These are phyloP conservation scores for Acrossocheilus fasciatus DNA, from an alignment of 2,797 vertebrate species.

Conservation along the genomic window DNA sequence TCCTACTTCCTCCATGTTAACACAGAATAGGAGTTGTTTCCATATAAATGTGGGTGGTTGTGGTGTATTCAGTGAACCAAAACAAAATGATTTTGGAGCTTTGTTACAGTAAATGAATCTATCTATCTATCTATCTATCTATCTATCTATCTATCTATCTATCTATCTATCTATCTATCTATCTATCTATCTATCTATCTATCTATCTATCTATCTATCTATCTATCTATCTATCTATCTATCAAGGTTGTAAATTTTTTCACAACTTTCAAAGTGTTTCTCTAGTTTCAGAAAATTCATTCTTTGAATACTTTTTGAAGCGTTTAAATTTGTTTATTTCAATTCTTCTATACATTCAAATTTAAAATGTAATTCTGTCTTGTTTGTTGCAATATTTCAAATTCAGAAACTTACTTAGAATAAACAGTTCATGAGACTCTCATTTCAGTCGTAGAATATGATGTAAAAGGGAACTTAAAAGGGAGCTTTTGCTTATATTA, in stretches of 20 bases:
- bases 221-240: neutral
- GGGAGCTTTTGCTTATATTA: slow-evolving; percentile 2
- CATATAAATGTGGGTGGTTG: neutral
- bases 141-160: neutral
- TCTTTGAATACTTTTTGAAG: neutral
- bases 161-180: neutral
- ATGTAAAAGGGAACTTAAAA: slow-evolving; percentile 2
- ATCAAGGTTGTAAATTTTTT: neutral
- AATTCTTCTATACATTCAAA: neutral
- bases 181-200: neutral
- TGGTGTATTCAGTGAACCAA: neutral
- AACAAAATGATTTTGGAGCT: neutral
- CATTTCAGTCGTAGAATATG: neutral
- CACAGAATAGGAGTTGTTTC: neutral
- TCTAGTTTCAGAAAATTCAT: neutral
- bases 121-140: neutral
- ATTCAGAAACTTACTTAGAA: neutral
- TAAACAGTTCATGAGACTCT: neutral
- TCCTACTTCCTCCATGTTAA: neutral
- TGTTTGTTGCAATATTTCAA: neutral
- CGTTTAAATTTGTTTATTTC: neutral
- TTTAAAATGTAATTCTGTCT: neutral
- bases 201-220: neutral
- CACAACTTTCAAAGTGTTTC: neutral
- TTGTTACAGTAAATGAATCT: neutral